Percentiles rank a stretch among this genome's conserved stretches.
These are phyloP conservation scores for Megaceryle maxima DNA, from an alignment of 2,113 vertebrate genomes.

Conservation along the genomic window DNA sequence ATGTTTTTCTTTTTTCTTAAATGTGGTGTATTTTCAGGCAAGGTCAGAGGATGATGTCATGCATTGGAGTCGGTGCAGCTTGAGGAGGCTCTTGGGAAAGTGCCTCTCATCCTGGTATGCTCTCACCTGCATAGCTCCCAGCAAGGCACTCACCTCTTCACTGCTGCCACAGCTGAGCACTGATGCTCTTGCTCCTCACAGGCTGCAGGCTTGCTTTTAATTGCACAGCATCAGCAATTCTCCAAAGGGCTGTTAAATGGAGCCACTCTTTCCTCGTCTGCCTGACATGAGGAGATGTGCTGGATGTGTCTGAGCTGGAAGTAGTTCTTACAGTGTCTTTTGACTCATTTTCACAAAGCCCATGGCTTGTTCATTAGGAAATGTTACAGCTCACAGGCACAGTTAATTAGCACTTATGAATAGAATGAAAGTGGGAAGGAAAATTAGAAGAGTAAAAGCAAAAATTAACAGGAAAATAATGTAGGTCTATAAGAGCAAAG, in stretches of 20 bases:
- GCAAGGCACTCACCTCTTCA: not conserved
- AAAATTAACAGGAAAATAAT: not conserved
- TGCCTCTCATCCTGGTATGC: not conserved
- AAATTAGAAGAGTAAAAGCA: not conserved
- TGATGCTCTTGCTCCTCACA: not conserved
- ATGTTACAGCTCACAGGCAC: not conserved
- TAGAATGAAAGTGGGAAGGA: slow-evolving; percentile 9
- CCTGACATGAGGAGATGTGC: not conserved
- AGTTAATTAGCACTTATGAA: slow-evolving; percentile 51
- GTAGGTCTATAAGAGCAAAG: not conserved
- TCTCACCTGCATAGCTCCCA: not conserved
- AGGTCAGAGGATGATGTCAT: fast-evolving
- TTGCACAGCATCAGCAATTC: not conserved
- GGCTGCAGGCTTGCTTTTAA: not conserved
- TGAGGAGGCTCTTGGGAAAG: not conserved
- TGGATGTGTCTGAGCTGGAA: not conserved
- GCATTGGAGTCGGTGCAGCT: fast-evolving
- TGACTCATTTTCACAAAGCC: not conserved
- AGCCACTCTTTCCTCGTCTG: not conserved
- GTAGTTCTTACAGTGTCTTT: not conserved
- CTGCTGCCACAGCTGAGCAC: not conserved
- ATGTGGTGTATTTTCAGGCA: not conserved
- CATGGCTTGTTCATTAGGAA: slow-evolving; percentile 1
- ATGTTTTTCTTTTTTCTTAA: fast-evolving
- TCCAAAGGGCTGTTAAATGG: not conserved